Conservation (phyloP, 2,113 vertebrate genomes). For the Erythrocebus patas region DNA sequence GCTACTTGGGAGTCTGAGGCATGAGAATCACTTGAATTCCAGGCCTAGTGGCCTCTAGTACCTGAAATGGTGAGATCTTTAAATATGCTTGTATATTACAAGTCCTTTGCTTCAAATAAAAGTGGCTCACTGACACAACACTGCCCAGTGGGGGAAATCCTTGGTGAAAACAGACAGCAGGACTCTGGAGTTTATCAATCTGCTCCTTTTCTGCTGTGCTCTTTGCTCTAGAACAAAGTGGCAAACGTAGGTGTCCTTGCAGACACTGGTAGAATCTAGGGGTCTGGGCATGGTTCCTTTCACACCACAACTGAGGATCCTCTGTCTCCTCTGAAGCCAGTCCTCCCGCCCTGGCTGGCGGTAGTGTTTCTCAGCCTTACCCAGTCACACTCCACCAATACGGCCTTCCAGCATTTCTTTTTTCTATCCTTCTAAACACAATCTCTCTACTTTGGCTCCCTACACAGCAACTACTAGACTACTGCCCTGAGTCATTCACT, state of each 20-base stretch:
- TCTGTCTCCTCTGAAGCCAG: not conserved
- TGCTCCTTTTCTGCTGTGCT: not conserved
- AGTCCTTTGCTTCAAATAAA: not conserved
- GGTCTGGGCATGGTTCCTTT: not conserved
- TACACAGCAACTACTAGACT: not conserved
- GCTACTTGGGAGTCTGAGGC: too few species aligned
- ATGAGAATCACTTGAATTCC: too few species aligned
- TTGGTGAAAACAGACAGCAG: not conserved
- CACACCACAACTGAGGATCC: rapidly evolving
- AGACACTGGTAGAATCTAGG: not conserved
- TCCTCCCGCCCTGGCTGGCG: not conserved
- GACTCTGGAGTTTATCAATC: too few species aligned
- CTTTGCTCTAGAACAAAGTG: not conserved
- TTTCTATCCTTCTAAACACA: not conserved
- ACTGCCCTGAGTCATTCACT: not conserved
- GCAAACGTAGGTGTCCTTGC: rapidly evolving
- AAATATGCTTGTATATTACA: not conserved
- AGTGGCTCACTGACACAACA: not conserved
- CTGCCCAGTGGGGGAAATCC: not conserved
- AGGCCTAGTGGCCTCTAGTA: not conserved
- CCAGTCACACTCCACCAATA: rapidly evolving
- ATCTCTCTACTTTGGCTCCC: not conserved
- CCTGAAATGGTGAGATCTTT: not conserved
- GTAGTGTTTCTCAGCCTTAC: not conserved
- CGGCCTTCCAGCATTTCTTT: rapidly evolving